Evolutionary conservation across 2,113 vertebrate species (phyloP), one percentile per base, ranked within the genome.

Genomic region (Pungitius pungitius): DNA sequence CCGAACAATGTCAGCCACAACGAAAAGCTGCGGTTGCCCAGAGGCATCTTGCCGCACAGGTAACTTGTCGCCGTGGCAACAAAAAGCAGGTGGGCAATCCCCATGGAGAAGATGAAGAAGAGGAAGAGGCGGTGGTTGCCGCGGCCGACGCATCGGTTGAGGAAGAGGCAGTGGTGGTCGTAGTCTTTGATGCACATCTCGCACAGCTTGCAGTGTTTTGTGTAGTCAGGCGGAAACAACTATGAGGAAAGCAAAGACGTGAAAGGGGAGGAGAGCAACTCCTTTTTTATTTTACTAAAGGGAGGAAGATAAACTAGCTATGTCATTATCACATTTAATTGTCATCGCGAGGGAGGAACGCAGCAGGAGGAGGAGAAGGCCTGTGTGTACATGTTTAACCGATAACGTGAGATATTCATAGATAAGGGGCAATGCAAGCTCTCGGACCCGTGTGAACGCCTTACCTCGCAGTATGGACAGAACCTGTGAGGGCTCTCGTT

Each of bases 161-260:
- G 91, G 82, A 94, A 95, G 70, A 95, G 93, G 85, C 94, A 95
- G 87, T 95, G 94, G 75, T 95, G 94, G 85, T 95, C 94, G 3
- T 93, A 95, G 81, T 94, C 92, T 78, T 89, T 87, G n/a, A 95
- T 85, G 81, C 94, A 95, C 69, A 88, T 20, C 1, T 93, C 91
- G 62, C 94, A 95, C 69, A 95, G 90, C 75, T 91, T 94, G 69
- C 94, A 95, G 90, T 95, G 94, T 82, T 94, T 95, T 4, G 92
- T 90, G 77, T 68, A 83, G 74, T 94, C 93, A 0, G 92, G 91
- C 60, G 86, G 91, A 80, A 95, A 92, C 43, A 94, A 43, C 94
- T 95, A 17, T 20, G 37, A 75, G 69, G 17, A 60, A 68, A 39
- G 18, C 6, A 81, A 33, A 45, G 22, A 56, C 12, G 60, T 13